Conservation (phyloP, 92 coral and sea anemone species). For the Paramuricea clavata region DNA sequence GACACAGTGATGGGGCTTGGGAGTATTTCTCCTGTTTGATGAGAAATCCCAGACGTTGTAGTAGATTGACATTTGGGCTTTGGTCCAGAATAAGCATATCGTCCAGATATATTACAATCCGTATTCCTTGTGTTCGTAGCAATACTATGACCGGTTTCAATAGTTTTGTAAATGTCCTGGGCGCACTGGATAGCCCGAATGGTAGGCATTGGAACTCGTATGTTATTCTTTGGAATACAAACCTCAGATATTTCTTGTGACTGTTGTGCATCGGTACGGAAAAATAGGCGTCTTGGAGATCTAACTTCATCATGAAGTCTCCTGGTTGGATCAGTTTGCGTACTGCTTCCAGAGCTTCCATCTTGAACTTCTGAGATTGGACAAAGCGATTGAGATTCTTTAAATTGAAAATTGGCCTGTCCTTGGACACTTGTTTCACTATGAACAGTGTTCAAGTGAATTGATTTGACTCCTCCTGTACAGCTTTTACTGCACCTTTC, state of each 20-base stretch:
- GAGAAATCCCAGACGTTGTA: slow-evolving; percentile 47
- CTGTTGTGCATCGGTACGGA: slow-evolving; percentile 30
- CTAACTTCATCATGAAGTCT: slow-evolving; percentile 41
- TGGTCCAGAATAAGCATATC: slow-evolving; percentile 55
- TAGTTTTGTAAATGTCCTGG: slow-evolving; percentile 46
- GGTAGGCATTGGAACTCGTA: slow-evolving; percentile 51
- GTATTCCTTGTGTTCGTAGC: slow-evolving; percentile 52
- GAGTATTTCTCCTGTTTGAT: slow-evolving; percentile 51
- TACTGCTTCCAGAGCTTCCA: slow-evolving; percentile 54
- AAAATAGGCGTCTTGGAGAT: slow-evolving; percentile 37
- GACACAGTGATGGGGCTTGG: slow-evolving; percentile 29
- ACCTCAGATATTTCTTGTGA: slow-evolving; percentile 43
- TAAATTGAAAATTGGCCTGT: slow-evolving; percentile 43
- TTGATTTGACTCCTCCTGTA: background rate
- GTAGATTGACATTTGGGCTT: slow-evolving; percentile 36
- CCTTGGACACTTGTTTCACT: slow-evolving; percentile 22
- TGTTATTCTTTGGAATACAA: slow-evolving; percentile 28
- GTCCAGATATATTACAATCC: slow-evolving; percentile 37
- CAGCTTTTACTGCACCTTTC: background rate
- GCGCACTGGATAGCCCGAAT: slow-evolving; percentile 42
- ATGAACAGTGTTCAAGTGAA: slow-evolving; percentile 42
- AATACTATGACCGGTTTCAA: slow-evolving; percentile 30
- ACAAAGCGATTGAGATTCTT: slow-evolving; percentile 45
- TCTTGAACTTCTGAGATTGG: slow-evolving; percentile 38
- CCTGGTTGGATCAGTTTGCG: slow-evolving; percentile 26